These are phyloP conservation scores for Eremobia ochroleuca DNA, from an alignment of 2,888 invertebrate genomes.

Conservation along the genomic window DNA sequence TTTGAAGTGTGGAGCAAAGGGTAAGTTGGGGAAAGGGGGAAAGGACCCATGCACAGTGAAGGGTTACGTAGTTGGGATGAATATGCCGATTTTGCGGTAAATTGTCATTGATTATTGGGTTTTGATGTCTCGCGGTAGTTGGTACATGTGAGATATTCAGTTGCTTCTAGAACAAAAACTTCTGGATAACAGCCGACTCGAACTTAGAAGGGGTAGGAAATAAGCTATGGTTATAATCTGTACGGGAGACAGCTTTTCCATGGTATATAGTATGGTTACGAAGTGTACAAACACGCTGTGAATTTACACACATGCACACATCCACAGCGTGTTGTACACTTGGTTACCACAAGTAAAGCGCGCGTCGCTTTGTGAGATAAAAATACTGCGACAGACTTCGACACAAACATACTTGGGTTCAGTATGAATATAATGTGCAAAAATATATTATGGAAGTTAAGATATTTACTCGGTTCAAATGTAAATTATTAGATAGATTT, in stretches of 20 bases:
- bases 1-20: conserved; percentile 98
- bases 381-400: neutral
- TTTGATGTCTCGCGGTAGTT: neutral
- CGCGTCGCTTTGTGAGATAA: neutral
- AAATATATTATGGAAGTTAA: neutral
- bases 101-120: neutral
- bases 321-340: neutral
- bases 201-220: neutral
- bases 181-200: neutral
- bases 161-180: neutral
- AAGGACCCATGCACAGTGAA: neutral
- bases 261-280: neutral
- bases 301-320: neutral
- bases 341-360: neutral
- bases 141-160: neutral
- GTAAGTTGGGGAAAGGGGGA: conserved; percentile 90
- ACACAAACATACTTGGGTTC: neutral
- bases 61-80: neutral
- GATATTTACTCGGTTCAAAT: neutral
- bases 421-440: neutral
- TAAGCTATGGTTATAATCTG: neutral
- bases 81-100: neutral
- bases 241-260: neutral
- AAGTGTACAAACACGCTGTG: too few relatives aligned
- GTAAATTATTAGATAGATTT: neutral